Percentiles rank a stretch among this genome's conserved stretches.
Evolutionary conservation across 2,888 invertebrate genomes (phyloP).

Genomic region (Osedax fenrisi): DNA sequence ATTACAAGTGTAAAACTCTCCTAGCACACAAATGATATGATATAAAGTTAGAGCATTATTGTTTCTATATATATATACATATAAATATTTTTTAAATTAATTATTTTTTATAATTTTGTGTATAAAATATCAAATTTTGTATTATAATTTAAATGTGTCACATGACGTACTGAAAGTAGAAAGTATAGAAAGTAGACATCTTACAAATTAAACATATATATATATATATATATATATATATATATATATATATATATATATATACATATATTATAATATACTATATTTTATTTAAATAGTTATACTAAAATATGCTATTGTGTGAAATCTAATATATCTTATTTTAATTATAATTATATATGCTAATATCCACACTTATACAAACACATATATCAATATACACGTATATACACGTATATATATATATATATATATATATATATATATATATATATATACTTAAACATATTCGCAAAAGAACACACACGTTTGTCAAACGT

Average conservation of each 20-base stretch:
- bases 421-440: constrained; percentile 2
- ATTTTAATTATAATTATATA: background rate
- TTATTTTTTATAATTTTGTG: background rate
- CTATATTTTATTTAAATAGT: background rate
- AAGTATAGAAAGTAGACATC: too few relatives aligned
- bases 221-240: background rate
- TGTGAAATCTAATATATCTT: background rate
- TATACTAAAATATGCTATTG: background rate
- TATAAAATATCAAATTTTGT: background rate
- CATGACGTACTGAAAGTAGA: background rate
- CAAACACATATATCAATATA: background rate
- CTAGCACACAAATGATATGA: too few relatives aligned
- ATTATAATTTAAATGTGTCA: background rate
- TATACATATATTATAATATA: background rate
- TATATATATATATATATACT: background rate
- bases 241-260: background rate
- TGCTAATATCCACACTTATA: background rate
- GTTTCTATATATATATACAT: background rate
- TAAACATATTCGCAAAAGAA: background rate
- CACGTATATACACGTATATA: background rate
- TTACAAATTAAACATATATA: background rate
- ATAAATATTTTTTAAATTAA: background rate
- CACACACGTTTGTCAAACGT: too few relatives aligned
- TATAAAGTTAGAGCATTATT: too few relatives aligned
- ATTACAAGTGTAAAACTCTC: too few relatives aligned